These are phyloP conservation scores for Thunnus maccoyii DNA, from an alignment of 2,113 vertebrate species.

Conservation along the genomic window DNA sequence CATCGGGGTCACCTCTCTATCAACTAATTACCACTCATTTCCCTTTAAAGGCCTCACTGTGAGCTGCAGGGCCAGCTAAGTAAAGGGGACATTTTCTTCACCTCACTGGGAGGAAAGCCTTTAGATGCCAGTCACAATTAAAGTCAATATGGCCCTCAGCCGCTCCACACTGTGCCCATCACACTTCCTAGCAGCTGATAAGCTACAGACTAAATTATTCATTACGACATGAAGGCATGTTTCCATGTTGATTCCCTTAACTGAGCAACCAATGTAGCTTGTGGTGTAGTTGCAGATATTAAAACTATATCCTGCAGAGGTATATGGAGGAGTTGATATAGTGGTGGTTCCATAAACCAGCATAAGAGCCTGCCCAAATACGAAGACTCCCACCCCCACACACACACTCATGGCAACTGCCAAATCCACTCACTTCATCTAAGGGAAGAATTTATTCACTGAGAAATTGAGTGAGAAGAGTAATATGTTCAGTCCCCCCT, in stretches of 20 bases:
- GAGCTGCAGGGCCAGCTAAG: slow-evolving; percentile 59
- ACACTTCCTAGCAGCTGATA: slow-evolving; percentile 50
- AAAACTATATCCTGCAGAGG: slow-evolving; percentile 16
- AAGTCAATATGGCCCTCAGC: slow-evolving; percentile 64
- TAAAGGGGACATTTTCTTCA: slow-evolving; percentile 53
- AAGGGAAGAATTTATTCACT: slow-evolving; percentile 30
- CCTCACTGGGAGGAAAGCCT: slow-evolving; percentile 61
- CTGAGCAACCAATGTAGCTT: slow-evolving; percentile 39
- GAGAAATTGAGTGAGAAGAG: slow-evolving; percentile 44
- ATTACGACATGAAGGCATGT: slow-evolving; percentile 48
- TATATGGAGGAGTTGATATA: slow-evolving; percentile 6
- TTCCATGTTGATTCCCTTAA: slow-evolving; percentile 56
- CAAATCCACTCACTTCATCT: slow-evolving; percentile 46
- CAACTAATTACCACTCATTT: slow-evolving; percentile 77
- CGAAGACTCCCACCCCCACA: background rate
- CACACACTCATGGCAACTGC: slow-evolving; percentile 17
- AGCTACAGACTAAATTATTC: slow-evolving; percentile 65
- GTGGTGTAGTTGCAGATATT: slow-evolving; percentile 10
- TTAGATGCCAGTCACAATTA: slow-evolving; percentile 76
- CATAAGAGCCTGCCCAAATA: background rate
- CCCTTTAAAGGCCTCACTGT: slow-evolving; percentile 53
- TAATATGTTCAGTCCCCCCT: slow-evolving; percentile 28
- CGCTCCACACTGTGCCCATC: slow-evolving; percentile 48
- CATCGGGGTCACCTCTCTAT: slow-evolving; percentile 66
- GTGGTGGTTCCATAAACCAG: slow-evolving; percentile 2